Conservation (phyloP, 30 jellyfish, hydroid and myxozoan genomes). For the Aurelia sp. region DNA sequence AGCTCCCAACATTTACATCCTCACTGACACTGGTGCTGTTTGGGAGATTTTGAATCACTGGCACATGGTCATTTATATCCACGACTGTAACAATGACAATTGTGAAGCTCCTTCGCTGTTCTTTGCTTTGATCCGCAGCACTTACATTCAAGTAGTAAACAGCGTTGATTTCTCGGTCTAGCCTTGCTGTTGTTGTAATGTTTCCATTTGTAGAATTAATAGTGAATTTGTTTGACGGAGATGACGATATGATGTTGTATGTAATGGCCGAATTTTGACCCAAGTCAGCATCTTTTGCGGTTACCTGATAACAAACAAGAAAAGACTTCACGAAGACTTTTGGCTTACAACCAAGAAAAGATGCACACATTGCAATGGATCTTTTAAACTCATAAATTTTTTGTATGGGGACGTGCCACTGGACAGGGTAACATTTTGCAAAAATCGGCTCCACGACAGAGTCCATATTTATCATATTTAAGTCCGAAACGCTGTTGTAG, state of each 20-base stretch:
- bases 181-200: conserved; percentile 34
- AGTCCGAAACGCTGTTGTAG: too few relatives aligned
- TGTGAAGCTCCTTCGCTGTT: conserved; percentile 4
- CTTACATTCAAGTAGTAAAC: conserved; percentile 41
- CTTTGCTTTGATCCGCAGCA: conserved; percentile 67
- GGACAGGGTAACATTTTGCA: too few relatives aligned
- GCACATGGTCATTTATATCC: conserved; percentile 74
- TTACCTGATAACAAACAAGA: conserved; percentile 5
- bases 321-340: not conserved
- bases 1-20: conserved; percentile 38
- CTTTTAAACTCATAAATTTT: too few relatives aligned
- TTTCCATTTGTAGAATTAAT: conserved; percentile 59
- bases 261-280: conserved; percentile 34
- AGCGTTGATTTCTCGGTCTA: conserved; percentile 60
- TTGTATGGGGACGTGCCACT: too few relatives aligned
- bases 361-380: not conserved
- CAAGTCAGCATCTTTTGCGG: conserved; percentile 73
- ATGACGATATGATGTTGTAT: conserved; percentile 37
- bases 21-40: conserved; percentile 61
- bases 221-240: conserved; percentile 35
- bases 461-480: too few relatives aligned
- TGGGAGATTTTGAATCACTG: conserved; percentile 58
- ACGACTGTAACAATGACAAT: conserved; percentile 45
- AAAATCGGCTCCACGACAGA: too few relatives aligned
- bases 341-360: not conserved